A percentile compares a stretch with the other conserved stretches of the same genome.
Conservation (phyloP, 2,888 invertebrate species). For the Darwinula stevensoni region DNA sequence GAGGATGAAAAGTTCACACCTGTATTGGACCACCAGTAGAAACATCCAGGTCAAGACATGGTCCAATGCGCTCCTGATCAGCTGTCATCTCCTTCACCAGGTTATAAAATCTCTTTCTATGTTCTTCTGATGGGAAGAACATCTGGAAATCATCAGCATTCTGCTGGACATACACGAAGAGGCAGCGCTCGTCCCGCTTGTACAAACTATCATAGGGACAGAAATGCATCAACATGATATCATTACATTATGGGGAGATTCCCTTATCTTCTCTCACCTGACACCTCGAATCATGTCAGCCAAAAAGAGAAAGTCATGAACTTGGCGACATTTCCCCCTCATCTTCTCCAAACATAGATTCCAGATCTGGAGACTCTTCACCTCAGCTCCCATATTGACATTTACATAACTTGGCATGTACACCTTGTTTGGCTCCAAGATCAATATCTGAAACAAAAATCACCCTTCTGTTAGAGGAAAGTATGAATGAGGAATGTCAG, state of each 20-base stretch:
- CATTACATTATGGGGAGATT: no score
- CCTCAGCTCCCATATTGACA: constrained; percentile 75
- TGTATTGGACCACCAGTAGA: no score
- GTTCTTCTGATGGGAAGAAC: constrained; percentile 67
- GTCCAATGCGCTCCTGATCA: constrained; percentile 47
- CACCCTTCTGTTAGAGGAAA: no score
- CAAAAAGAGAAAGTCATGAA: constrained; percentile 78
- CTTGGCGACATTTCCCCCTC: constrained; percentile 34
- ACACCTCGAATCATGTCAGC: constrained; percentile 65
- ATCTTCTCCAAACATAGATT: constrained; percentile 40
- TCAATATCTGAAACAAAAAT: constrained; percentile 22
- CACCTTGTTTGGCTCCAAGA: constrained; percentile 69
- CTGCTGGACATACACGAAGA: constrained; percentile 88
- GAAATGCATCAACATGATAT: constrained; percentile 5
- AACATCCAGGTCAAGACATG: no score
- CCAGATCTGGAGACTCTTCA: constrained; percentile 61
- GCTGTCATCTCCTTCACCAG: constrained; percentile 58
- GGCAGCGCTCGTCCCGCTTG: constrained; percentile 77
- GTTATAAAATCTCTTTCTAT: constrained; percentile 53
- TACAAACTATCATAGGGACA: constrained; percentile 33
- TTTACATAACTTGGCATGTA: constrained; percentile 86
- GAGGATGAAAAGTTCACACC: no score
- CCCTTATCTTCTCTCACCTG: constrained; percentile 23
- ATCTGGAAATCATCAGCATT: constrained; percentile 98
- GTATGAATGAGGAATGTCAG: neutral